A percentile compares a stretch with the other conserved stretches of the same genome.
phyloP scores from a whole-genome alignment of 2,113 vertebrate genomes.

The Python bivittatus region DNA sequence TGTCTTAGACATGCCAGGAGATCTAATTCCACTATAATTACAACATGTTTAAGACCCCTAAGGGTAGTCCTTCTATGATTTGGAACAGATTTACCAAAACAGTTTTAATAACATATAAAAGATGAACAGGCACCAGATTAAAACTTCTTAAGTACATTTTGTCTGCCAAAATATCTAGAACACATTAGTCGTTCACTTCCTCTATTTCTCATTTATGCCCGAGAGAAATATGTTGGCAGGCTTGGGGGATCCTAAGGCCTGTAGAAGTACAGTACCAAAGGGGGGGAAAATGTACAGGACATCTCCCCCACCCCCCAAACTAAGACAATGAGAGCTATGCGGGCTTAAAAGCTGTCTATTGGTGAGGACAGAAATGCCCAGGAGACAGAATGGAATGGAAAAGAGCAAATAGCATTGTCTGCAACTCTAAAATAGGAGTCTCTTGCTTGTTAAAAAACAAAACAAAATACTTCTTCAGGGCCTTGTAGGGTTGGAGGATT shows the following conservation, averaged over 20 bases:
- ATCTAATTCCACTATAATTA: neutral
- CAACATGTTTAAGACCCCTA: neutral
- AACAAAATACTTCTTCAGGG: neutral
- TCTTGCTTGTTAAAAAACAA: neutral
- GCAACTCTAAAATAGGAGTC: neutral
- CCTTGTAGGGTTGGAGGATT: too few species aligned
- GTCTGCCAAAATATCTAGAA: neutral
- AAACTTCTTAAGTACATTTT: neutral
- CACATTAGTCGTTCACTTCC: neutral
- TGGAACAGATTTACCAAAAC: neutral
- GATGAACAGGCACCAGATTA: neutral
- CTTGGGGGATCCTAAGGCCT: neutral
- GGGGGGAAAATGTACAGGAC: neutral
- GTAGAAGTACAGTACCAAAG: neutral
- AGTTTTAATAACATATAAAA: neutral
- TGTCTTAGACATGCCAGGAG: neutral
- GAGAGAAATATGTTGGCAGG: neutral
- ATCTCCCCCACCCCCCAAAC: neutral
- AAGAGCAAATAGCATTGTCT: neutral
- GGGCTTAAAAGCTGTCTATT: neutral
- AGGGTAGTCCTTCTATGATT: neutral
- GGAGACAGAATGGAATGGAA: neutral
- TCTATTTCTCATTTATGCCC: neutral
- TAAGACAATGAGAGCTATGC: neutral
- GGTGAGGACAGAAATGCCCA: neutral